Evolutionary conservation across 1,140 invertebrate species (phyloP), one percentile per base, ranked within the genome.

Genomic region (Bombus superbus): DNA sequence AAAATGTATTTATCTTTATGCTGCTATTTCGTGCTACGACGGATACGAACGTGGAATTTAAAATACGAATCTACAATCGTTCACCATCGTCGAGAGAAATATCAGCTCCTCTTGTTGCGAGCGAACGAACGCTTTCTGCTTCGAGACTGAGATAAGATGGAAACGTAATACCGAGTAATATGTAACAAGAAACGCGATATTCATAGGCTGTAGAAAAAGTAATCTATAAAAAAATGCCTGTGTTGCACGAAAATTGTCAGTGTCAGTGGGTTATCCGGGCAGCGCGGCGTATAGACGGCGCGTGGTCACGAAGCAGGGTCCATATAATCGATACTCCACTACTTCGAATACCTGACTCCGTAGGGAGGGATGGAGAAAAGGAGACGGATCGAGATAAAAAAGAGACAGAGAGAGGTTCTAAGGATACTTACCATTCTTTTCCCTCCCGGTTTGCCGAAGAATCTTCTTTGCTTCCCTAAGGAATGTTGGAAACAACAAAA

Each of bases 281-380:
- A 88, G 82, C 59, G 69, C 71, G 66, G 59, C 62, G 59, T 76
- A 71, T 69, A 87, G 86, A 86, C 84, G 81, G 72, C 78, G 81
- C 69, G 76, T 84, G 86, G 86, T 83, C 84, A 90, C 71, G 79
- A 86, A 86, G 75, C 72, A 68, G 76, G 85, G 79, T 88, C 84
- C 81, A 85, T 83, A 86, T 89, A 92, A 93, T 92, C 91, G 90
- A 92, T 92, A 92, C 62, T 85, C 81, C 53, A 85, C 81, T 85
- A 83, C 82, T 86, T 88, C 76, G 82, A 91, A 79, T 78, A 81
- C 66, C 83, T 69, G 74, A 75, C 85, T 80, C 68, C 25, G 77
- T 69, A 47, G 82, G 71, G 62, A 86, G 78, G 83, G 66, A 83
- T 72, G 83, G 71, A 85, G 75, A 72, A 85, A 85, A 85, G 64